Base-by-base conservation (phyloP, 2,797 vertebrate genomes). In the Lerista edwardsae region DNA sequence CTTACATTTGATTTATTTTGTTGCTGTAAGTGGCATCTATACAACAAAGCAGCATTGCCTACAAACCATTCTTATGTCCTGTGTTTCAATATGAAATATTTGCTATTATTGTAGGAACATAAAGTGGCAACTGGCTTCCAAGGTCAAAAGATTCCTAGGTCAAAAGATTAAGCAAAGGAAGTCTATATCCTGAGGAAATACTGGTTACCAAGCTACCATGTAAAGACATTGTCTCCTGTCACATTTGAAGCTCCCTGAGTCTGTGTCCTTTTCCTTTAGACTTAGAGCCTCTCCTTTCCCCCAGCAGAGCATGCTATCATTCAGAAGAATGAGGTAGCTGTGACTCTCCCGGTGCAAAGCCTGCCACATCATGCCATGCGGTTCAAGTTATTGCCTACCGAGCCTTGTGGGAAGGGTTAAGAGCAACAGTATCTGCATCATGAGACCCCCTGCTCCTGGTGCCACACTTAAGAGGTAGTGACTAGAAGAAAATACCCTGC, bases 191-290 rank as follows among this genome's bases (percentile, higher is more conserved):
- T 59, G 64, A 80, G 72, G 75, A 79, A 75, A 73, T 68, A 39
- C 83, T 69, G 4, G 73, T 59, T 67, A 47, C 72, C 0, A 0
- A 82, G 68, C 55, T 7, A 0, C 11, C 79, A 69, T 0, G 4
- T 1, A 2, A 57, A 79, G 11, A 3, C 1, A 23, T 75, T 79
- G 69, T 69, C 34, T 82, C 9, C 0, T 0, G 0, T 77, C 77
- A 75, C 39, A 39, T 74, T 59, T 73, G 71, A n/a, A 31, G 82
- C 80, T 92, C 89, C 91, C 90, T 80, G 90, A 90, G 82, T 44
- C 62, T 3, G n/a, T 84, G 80, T 69, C 0, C 82, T 31, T 14
- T 71, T 62, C 31, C 41, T 64, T 41, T 75, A 12, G n/a, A 55
- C 34, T 39, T 25, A 68, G 31, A 47, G 19, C 3, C 15, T 23